Conservation (phyloP, 2,888 invertebrate genomes). For the Molorchus minor region DNA sequence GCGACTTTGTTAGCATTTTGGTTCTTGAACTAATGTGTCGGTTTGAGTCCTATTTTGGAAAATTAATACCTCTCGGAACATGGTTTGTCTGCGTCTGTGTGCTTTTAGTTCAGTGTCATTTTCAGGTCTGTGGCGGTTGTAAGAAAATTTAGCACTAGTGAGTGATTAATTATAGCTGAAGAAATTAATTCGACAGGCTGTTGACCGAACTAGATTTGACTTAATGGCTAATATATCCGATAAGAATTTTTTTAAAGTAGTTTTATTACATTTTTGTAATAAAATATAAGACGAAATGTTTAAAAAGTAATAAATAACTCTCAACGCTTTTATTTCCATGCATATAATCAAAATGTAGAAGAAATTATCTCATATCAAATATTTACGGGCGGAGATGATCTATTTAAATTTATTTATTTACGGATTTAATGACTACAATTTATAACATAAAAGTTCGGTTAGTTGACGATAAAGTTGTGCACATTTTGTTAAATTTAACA, state of each 20-base stretch:
- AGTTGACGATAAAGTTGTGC: slow-evolving; percentile 29
- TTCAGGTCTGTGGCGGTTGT: no score
- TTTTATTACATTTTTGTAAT: background rate
- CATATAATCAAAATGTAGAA: slow-evolving; percentile 25
- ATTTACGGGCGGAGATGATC: slow-evolving; percentile 32
- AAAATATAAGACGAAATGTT: slow-evolving; percentile 2
- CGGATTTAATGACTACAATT: slow-evolving; percentile 29
- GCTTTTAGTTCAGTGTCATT: background rate
- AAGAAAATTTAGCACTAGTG: no score
- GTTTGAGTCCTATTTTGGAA: no score
- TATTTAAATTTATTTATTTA: slow-evolving; percentile 32
- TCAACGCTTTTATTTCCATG: slow-evolving; percentile 24
- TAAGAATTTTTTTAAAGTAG: background rate
- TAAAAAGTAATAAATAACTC: slow-evolving; percentile 21
- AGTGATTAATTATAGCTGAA: background rate
- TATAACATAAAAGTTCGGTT: slow-evolving; percentile 27
- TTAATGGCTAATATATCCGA: no score
- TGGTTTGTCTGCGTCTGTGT: background rate
- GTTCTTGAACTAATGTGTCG: no score
- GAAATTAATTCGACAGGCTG: background rate
- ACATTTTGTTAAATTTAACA: slow-evolving; percentile 23
- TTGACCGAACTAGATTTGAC: background rate
- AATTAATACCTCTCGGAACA: no score
- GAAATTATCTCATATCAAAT: slow-evolving; percentile 28
- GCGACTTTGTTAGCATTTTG: no score